A percentile compares a stretch with the other conserved stretches of the same genome.
Evolutionary conservation across 1,140 invertebrate genomes (phyloP).

Genomic region (Pogonognathellus flavescens): DNA sequence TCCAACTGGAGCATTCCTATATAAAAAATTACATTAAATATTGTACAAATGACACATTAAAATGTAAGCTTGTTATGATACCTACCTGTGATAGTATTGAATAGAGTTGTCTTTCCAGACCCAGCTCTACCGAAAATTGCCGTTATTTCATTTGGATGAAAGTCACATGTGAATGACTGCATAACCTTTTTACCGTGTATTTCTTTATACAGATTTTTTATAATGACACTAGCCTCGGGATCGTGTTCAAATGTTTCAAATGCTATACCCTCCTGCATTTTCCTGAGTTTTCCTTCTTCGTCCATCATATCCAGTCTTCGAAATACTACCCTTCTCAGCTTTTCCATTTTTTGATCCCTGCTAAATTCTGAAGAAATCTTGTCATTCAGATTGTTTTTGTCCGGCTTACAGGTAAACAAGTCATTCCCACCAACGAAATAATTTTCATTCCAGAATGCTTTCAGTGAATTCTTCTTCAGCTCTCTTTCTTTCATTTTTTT

Average conservation of each 20-base stretch:
- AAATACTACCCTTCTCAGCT: neutral
- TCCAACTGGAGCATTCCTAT: slow-evolving; percentile 46
- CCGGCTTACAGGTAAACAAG: neutral
- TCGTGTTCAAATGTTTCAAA: neutral
- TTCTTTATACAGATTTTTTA: slow-evolving; percentile 66
- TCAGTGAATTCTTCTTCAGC: neutral
- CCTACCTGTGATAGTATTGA: slow-evolving; percentile 71
- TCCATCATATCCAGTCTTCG: neutral
- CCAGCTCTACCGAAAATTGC: slow-evolving; percentile 74
- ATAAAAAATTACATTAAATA: no score
- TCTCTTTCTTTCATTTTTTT: no score
- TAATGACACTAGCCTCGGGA: slow-evolving; percentile 59
- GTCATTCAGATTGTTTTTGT: neutral
- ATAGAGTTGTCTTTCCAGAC: slow-evolving; percentile 75
- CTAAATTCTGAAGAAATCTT: no score
- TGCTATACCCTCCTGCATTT: neutral
- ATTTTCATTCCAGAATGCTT: neutral
- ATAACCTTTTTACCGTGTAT: slow-evolving; percentile 54
- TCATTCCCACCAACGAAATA: neutral
- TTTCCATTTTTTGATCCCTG: neutral
- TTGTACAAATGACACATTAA: no score
- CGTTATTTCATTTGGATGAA: slow-evolving; percentile 74
- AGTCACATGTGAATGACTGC: slow-evolving; percentile 70
- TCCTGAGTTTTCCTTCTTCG: neutral
- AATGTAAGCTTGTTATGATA: no score